Evolutionary conservation across 2,888 invertebrate species (phyloP).

Genomic region (Phorcus lineatus): DNA sequence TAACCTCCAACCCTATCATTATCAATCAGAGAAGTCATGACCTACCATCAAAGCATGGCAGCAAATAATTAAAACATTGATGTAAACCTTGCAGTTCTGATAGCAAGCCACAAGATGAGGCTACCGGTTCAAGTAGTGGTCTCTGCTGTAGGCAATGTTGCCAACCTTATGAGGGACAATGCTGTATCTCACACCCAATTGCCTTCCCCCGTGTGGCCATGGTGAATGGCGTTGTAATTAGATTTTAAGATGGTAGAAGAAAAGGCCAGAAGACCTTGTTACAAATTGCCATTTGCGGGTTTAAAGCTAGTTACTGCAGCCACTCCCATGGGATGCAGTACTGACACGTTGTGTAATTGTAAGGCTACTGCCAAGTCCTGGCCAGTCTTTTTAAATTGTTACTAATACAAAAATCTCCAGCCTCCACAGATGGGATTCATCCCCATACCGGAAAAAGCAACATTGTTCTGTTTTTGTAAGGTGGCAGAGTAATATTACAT

Average conservation of each 20-base stretch:
- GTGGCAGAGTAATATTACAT: too few relatives aligned
- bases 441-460: too few relatives aligned
- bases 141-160: not conserved
- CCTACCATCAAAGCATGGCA: not conserved
- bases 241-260: slow-evolving; percentile 4
- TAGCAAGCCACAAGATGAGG: not conserved
- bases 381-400: too few relatives aligned
- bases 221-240: slow-evolving; percentile 8
- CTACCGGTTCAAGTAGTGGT: not conserved
- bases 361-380: not conserved
- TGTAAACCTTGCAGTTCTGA: not conserved
- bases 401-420: too few relatives aligned
- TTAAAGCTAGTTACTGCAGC: not conserved
- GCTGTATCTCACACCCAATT: not conserved
- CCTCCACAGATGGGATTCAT: too few relatives aligned
- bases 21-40: too few relatives aligned
- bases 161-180: not conserved
- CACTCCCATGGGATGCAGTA: not conserved
- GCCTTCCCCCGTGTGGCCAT: not conserved
- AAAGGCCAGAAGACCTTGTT: slow-evolving; percentile 10
- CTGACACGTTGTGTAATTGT: slow-evolving; percentile 1
- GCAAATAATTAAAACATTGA: not conserved
- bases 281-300: not conserved
- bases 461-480: too few relatives aligned
- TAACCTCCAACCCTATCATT: too few relatives aligned